Evolutionary conservation across 2,797 vertebrate species (phyloP), one percentile per base, ranked within the genome.

Genomic region (Hylomyscus alleni): DNA sequence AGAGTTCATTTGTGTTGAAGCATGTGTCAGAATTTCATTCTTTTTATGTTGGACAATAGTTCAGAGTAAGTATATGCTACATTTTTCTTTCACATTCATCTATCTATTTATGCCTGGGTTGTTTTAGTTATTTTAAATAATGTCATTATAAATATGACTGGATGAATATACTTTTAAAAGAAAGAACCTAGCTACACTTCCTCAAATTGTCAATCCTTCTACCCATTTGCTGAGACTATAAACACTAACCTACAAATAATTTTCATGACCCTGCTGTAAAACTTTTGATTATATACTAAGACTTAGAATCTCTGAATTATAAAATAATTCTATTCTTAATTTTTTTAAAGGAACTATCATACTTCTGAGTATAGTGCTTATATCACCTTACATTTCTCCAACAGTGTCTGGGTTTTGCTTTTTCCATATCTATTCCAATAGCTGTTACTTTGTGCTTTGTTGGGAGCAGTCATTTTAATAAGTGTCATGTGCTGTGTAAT

Each of bases 371-470:
- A 60, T 14, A 88, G 37, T 44, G 40, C 0, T 9, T 17, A 9
- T 17, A 77, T 6, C 26, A 60, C 34, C 44, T 60, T 60, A 22
- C 19, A 77, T n/a, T 78, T 14, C 72, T 24, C 40, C 54, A 62
- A n/a, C 0, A 11, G 31, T 62, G 1, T 7, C 37, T 1, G n/a
- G 3, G 37, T 47, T 77, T 47, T 20, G 4, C 14, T 8, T 60
- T 89, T 31, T 60, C 54, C 29, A 22, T 58, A 50, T 77, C 15
- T 20, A 58, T 31, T 19, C 20, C 19, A 89, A 60, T n/a, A 78
- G 9, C 14, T 50, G 17, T n/a, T 52, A 29, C 47, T 90, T 50
- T 40, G 12, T 52, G 22, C 7, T 13, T 67, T 81, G 22, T 29
- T 90, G 2, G 75, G 2, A 84, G 6, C 34, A 72, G 12, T 60